A percentile compares a stretch with the other conserved stretches of the same genome.
Evolutionary conservation across 2,113 vertebrate species (phyloP).

Genomic region (Megaceryle torquata): DNA sequence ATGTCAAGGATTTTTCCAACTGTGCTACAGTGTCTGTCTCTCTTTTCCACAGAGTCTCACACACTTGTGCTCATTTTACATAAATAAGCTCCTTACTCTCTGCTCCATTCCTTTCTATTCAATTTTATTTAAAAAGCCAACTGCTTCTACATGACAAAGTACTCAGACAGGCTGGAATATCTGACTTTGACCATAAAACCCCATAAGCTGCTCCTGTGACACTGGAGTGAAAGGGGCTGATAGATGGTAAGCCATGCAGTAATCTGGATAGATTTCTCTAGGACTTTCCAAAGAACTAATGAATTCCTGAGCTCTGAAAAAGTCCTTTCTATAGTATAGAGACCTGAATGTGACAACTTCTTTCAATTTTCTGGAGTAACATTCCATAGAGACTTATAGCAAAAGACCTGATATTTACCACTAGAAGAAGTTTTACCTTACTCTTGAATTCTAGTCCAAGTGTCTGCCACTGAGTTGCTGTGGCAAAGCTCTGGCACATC

Average conservation of each 20-base stretch:
- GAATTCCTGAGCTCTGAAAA: background rate
- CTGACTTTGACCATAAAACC: background rate
- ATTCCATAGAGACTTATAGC: background rate
- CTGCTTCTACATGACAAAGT: background rate
- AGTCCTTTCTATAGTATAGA: background rate
- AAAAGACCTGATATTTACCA: background rate
- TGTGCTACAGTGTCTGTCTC: background rate
- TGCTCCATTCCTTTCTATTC: background rate
- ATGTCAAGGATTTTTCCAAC: constrained; percentile 16
- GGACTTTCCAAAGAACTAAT: background rate
- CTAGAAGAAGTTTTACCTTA: background rate
- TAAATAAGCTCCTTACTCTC: background rate
- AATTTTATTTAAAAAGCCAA: background rate
- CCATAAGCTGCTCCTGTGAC: background rate
- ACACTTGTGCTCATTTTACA: background rate
- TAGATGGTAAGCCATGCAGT: background rate
- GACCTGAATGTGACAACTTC: background rate
- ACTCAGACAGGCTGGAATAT: background rate
- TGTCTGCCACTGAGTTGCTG: background rate
- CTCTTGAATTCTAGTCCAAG: background rate
- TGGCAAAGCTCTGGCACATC: background rate
- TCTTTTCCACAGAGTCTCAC: background rate
- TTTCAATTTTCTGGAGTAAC: background rate
- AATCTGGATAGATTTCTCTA: background rate
- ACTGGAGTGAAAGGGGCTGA: background rate